These are phyloP conservation scores for Paracyclopina nana DNA, from an alignment of 1,140 invertebrate species.

Conservation along the genomic window DNA sequence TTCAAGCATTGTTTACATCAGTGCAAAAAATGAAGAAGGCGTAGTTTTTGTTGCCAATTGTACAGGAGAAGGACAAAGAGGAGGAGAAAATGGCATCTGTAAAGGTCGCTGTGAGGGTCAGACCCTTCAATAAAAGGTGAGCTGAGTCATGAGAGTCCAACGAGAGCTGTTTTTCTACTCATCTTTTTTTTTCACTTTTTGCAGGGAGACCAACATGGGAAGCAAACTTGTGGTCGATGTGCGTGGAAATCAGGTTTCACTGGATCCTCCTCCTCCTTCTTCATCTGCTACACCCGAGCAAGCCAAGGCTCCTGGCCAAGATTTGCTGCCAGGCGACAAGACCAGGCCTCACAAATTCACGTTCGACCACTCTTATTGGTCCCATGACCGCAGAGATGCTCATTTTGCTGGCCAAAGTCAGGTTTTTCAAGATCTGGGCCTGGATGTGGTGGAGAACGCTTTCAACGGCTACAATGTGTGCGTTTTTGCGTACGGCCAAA, in stretches of 20 bases:
- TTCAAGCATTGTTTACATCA: too few relatives aligned
- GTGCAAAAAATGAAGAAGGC: too few relatives aligned
- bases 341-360: constrained; percentile 38
- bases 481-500: constrained; percentile 85
- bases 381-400: constrained; percentile 42
- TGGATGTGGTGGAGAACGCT: constrained; percentile 75
- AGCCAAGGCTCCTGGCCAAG: not conserved
- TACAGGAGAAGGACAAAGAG: too few relatives aligned
- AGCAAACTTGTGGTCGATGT: constrained; percentile 23
- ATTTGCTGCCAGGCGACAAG: constrained; percentile 22
- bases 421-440: constrained; percentile 67
- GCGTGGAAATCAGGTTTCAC: constrained; percentile 22
- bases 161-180: not conserved
- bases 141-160: not conserved
- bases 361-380: constrained; percentile 85
- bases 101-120: constrained; percentile 95
- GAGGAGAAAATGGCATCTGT: constrained; percentile 59
- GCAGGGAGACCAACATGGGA: constrained; percentile 23
- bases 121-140: constrained; percentile 64
- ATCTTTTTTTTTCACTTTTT: constrained; percentile 12
- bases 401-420: constrained; percentile 62
- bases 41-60: too few relatives aligned
- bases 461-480: constrained; percentile 94
- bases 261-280: constrained; percentile 17
- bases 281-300: not conserved